phyloP scores from a whole-genome alignment of 2,888 invertebrate genomes.

The Tiphia femorata region DNA sequence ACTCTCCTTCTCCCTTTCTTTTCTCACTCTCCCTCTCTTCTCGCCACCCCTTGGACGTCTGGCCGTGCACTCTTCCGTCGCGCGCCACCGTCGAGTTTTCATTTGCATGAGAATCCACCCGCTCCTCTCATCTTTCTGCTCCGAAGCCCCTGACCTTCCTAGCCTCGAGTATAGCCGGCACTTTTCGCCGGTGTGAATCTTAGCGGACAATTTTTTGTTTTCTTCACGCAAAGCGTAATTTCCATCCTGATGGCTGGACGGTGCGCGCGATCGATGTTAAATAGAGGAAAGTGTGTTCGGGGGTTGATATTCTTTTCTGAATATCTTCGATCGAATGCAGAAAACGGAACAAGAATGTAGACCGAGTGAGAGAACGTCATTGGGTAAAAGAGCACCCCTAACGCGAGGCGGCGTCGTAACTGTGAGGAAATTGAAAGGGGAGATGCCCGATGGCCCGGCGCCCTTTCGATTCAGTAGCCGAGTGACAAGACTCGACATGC shows the following conservation, averaged over 20 bases:
- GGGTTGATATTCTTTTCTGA: no score
- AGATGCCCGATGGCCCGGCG: conserved; percentile 9
- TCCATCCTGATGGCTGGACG: no score
- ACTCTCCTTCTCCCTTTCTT: conserved; percentile 33
- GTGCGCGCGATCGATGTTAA: no score
- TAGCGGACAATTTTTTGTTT: no score
- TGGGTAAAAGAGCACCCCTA: background rate
- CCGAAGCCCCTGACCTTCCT: conserved; percentile 42
- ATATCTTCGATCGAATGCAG: no score
- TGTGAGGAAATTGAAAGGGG: conserved; percentile 13
- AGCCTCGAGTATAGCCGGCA: no score
- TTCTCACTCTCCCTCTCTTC: conserved; percentile 24
- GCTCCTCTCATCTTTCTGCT: conserved; percentile 36
- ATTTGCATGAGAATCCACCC: conserved; percentile 47
- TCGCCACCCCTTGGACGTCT: conserved; percentile 22
- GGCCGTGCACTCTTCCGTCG: conserved; percentile 9
- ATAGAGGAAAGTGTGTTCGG: no score
- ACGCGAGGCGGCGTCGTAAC: no score
- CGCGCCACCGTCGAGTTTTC: conserved; percentile 32
- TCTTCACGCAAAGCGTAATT: no score
- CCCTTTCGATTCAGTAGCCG: conserved; percentile 20
- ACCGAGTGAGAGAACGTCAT: background rate
- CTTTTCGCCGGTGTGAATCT: no score
- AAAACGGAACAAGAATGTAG: no score
- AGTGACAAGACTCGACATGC: conserved; percentile 28